These are phyloP conservation scores for Leptopilina syphax DNA, from an alignment of 2,888 invertebrate species.

Conservation along the genomic window DNA sequence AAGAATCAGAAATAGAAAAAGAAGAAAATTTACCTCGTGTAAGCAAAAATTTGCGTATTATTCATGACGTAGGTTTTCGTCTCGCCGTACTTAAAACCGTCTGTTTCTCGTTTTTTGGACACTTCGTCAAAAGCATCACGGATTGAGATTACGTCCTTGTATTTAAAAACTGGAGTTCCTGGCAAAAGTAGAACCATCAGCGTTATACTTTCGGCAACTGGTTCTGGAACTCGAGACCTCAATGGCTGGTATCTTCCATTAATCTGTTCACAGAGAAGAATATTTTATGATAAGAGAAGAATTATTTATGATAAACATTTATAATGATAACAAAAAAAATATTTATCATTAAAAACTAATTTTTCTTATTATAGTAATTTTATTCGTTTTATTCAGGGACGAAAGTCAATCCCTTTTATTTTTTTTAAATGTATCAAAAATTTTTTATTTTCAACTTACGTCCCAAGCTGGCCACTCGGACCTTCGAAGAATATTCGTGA, in stretches of 20 bases:
- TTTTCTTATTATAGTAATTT: neutral
- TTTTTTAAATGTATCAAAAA: too few species aligned
- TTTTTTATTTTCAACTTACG: constrained; percentile 70
- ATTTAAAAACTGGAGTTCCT: constrained; percentile 83
- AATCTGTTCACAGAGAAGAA: constrained; percentile 61
- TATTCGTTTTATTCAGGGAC: too few species aligned
- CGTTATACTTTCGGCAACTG: constrained; percentile 79
- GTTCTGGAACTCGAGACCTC: constrained; percentile 69
- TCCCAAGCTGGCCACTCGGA: constrained; percentile 78
- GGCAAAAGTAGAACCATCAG: constrained; percentile 87
- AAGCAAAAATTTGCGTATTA: constrained; percentile 81
- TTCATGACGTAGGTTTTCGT: constrained; percentile 71
- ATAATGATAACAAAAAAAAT: neutral
- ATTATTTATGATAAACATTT: too few species aligned
- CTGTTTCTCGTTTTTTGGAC: constrained; percentile 77
- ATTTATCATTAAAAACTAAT: neutral
- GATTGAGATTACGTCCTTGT: constrained; percentile 68
- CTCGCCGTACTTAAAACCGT: constrained; percentile 83
- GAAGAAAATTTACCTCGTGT: constrained; percentile 81
- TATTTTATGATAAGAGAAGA: neutral
- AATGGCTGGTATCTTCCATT: constrained; percentile 62
- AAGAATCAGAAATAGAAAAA: neutral
- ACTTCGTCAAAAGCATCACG: constrained; percentile 74
- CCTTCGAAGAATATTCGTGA: constrained; percentile 57
- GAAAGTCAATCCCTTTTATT: too few species aligned